Conservation (phyloP, 2,888 invertebrate species). For the Lycocerus yunnanus region DNA sequence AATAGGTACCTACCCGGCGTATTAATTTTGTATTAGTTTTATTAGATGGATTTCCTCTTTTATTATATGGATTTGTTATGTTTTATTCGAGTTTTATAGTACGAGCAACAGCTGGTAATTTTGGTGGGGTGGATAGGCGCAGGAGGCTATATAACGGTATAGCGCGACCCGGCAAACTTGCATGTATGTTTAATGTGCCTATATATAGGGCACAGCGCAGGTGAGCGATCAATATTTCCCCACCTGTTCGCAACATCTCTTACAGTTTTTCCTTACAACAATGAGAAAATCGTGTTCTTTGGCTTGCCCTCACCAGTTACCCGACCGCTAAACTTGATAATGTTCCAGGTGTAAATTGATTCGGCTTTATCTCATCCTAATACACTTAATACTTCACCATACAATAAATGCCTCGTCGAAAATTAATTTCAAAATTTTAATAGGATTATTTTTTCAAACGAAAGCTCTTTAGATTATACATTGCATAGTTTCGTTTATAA, state of each 20-base stretch:
- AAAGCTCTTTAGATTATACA: not conserved
- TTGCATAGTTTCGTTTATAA: not conserved
- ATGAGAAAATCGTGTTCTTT: conserved; percentile 21
- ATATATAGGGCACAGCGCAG: conserved; percentile 40
- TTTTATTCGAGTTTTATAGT: not conserved
- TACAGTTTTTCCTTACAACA: conserved; percentile 23
- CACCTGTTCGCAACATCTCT: conserved; percentile 25
- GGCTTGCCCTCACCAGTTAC: conserved; percentile 9
- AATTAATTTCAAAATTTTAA: not conserved
- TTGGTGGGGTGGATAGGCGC: not conserved
- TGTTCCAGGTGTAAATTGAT: conserved; percentile 17
- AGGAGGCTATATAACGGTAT: conserved; percentile 12
- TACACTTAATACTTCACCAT: not conserved
- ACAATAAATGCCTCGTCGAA: not conserved
- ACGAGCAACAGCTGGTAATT: conserved; percentile 25
- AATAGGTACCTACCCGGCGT: too few species aligned
- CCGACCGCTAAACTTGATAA: conserved; percentile 12
- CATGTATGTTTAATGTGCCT: conserved; percentile 39
- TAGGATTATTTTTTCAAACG: not conserved
- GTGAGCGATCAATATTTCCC: conserved; percentile 40
- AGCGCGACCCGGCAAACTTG: conserved; percentile 27
- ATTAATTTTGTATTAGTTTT: not conserved
- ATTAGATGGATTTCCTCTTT: not conserved
- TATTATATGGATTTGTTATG: not conserved
- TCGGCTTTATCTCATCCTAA: conserved; percentile 9